These are phyloP conservation scores for Drosophila nannoptera DNA, from an alignment of 1,140 invertebrate genomes.

Conservation along the genomic window DNA sequence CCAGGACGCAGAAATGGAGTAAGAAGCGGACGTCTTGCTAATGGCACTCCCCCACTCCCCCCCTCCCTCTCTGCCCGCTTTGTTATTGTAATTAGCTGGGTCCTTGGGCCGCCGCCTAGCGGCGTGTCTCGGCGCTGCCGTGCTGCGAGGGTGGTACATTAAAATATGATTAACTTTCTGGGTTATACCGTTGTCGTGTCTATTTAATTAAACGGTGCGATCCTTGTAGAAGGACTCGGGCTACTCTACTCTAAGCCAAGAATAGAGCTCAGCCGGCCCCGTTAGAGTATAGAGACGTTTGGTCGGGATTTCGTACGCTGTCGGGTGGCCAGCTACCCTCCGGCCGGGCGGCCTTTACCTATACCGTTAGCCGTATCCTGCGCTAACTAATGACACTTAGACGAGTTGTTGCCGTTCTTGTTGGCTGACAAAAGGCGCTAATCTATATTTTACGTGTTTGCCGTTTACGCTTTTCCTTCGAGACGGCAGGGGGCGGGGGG, in stretches of 20 bases:
- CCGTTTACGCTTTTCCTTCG: constrained; percentile 60
- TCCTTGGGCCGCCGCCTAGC: constrained; percentile 23
- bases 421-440: constrained; percentile 62
- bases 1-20: not conserved
- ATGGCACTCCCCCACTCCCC: constrained; percentile 14
- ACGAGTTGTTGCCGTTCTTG: constrained; percentile 14
- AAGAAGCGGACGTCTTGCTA: constrained; percentile 15
- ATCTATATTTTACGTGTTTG: constrained; percentile 75
- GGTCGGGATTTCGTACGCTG: no score
- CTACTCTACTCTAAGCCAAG: no score
- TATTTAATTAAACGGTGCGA: constrained; percentile 61
- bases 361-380: constrained; percentile 44
- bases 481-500: not conserved
- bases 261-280: no score
- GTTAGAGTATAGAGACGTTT: no score
- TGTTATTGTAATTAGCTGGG: constrained; percentile 71
- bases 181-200: constrained; percentile 70
- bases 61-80: constrained; percentile 17
- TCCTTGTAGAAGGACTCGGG: no score
- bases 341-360: not conserved
- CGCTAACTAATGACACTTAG: constrained; percentile 67
- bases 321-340: no score
- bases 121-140: constrained; percentile 1
- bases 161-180: constrained; percentile 74
- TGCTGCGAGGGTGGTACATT: constrained; percentile 51